Evolutionary conservation across 53 echinoderm and acorn worm species (phyloP).

Genomic region (Zoroaster sp.): DNA sequence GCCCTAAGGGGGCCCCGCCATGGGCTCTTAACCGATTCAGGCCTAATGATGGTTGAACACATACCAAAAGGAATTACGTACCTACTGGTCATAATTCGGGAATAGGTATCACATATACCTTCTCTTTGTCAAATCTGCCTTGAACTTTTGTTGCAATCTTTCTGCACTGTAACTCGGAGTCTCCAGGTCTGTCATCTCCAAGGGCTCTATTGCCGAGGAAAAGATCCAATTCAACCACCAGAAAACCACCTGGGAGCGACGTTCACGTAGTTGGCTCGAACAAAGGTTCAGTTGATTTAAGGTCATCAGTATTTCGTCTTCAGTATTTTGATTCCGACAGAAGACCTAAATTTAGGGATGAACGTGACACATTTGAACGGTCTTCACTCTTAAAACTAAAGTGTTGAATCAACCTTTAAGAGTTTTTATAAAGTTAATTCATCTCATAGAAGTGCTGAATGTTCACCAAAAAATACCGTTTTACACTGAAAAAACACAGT

Average conservation of each 20-base stretch:
- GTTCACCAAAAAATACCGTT: no score
- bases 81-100: no score
- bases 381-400: background rate
- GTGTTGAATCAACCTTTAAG: no score
- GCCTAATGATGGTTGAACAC: no score
- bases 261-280: constrained; percentile 33
- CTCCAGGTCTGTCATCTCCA: constrained; percentile 58
- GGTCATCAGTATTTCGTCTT: background rate
- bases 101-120: no score
- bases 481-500: background rate
- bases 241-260: constrained; percentile 52
- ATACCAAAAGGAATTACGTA: no score
- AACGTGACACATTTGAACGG: background rate
- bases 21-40: no score
- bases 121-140: constrained; percentile 26
- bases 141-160: constrained; percentile 33
- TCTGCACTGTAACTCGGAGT: constrained; percentile 34
- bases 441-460: no score
- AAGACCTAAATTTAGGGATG: background rate
- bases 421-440: no score
- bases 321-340: background rate
- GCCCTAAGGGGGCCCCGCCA: no score
- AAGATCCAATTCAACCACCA: constrained; percentile 85
- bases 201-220: constrained; percentile 46
- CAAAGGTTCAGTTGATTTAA: background rate